Base-by-base conservation (phyloP, 2,888 invertebrate genomes). In the Euproctis similis region DNA sequence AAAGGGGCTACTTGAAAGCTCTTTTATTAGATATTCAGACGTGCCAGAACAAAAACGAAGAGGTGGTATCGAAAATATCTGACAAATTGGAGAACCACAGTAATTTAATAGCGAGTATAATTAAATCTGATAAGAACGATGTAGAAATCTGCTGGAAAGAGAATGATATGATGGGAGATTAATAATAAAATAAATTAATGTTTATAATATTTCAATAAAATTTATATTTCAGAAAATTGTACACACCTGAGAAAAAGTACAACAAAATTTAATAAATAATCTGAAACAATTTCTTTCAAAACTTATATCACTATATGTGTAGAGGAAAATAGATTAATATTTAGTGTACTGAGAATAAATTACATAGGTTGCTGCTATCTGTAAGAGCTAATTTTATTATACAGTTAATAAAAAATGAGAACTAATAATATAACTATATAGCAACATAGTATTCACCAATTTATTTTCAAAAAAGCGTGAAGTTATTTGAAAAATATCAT, bases 141-240 rank as follows among this genome's bases (percentile, higher is more conserved):
- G 60, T 73, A 29, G 58, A 67, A 14, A 43, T 59, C 19, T 44
- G 48, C 30, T 74, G 72, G 73, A 54, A 56, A 34, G 61, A 64
- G 18, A 65, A 63, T 57, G 64, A 71, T 29, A 44, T 67, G 48
- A n/a, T n/a, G n/a, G n/a, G n/a, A n/a, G n/a, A n/a, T n/a, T n/a
- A n/a, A n/a, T n/a, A n/a, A n/a, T 58, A 36, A 60, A 70, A 72
- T 61, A 66, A 63, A 70, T 46, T 63, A 53, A 54, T 53, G 45
- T 51, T 31, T 39, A 47, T 52, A 53, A 63, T 59, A 64, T 64
- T 73, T 78, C 74, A 80, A 73, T 80, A 81, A 77, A 78, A 72
- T 78, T 78, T 82, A 78, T 82, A 77, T 80, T 82, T 81, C 78
- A 70, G 78, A 82, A 80, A 80, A 80, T 76, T 80, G 76, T 81